A percentile compares a stretch with the other conserved stretches of the same genome.
These are phyloP conservation scores for Drosophila santomea DNA, from an alignment of 1,140 invertebrate species.

Conservation along the genomic window DNA sequence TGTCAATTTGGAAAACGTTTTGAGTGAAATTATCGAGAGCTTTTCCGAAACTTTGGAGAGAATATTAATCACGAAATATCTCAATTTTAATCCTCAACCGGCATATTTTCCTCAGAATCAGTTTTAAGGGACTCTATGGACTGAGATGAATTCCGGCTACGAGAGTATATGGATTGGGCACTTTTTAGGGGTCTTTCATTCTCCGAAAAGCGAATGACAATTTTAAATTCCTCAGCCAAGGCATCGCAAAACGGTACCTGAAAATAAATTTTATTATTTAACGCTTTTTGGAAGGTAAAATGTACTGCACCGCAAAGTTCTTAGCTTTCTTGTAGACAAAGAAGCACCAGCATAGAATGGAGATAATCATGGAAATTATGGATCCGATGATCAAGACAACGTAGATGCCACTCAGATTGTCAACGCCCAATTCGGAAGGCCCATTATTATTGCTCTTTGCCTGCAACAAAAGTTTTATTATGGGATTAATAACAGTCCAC, in stretches of 20 bases:
- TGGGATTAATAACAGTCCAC: too few relatives aligned
- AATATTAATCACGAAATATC: neutral
- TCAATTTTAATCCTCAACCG: slow-evolving; percentile 39
- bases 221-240: slow-evolving; percentile 89
- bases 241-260: slow-evolving; percentile 89
- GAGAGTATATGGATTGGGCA: slow-evolving; percentile 75
- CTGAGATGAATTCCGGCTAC: slow-evolving; percentile 76
- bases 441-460: slow-evolving; percentile 45
- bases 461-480: slow-evolving; percentile 50
- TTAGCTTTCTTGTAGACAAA: slow-evolving; percentile 73
- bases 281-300: too few relatives aligned
- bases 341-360: slow-evolving; percentile 79
- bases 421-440: slow-evolving; percentile 83
- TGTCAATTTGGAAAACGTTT: slow-evolving; percentile 45
- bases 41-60: slow-evolving; percentile 29
- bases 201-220: slow-evolving; percentile 85
- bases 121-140: slow-evolving; percentile 77
- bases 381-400: slow-evolving; percentile 87
- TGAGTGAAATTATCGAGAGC: slow-evolving; percentile 67
- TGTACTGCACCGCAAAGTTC: slow-evolving; percentile 58
- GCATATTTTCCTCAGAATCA: slow-evolving; percentile 65
- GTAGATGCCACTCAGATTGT: slow-evolving; percentile 90
- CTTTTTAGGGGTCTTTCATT: slow-evolving; percentile 73
- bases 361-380: slow-evolving; percentile 77
- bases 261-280: neutral